These are phyloP conservation scores for Rutpela maculata DNA, from an alignment of 2,888 invertebrate genomes.

Conservation along the genomic window DNA sequence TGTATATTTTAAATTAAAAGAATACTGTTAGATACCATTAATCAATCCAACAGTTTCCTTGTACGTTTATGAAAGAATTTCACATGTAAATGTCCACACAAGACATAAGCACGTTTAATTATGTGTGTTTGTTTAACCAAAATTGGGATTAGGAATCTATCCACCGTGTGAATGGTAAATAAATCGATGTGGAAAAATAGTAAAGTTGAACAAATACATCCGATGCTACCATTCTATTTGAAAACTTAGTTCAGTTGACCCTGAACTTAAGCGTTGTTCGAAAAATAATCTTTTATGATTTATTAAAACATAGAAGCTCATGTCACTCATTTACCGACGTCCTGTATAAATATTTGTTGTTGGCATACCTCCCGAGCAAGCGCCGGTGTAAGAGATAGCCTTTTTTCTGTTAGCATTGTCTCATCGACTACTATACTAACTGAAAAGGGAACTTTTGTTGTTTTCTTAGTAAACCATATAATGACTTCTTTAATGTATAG, in stretches of 20 bases:
- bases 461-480: slow-evolving; percentile 34
- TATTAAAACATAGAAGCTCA: slow-evolving; percentile 29
- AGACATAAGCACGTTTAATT: slow-evolving; percentile 41
- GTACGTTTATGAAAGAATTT: slow-evolving; percentile 36
- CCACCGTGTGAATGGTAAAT: slow-evolving; percentile 57
- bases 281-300: slow-evolving; percentile 36
- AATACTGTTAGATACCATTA: slow-evolving; percentile 25
- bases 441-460: slow-evolving; percentile 22
- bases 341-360: slow-evolving; percentile 42
- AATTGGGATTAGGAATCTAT: slow-evolving; percentile 52
- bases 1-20: slow-evolving; percentile 9
- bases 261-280: slow-evolving; percentile 28
- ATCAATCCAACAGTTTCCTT: slow-evolving; percentile 20
- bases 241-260: slow-evolving; percentile 25
- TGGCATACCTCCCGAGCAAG: slow-evolving; percentile 21
- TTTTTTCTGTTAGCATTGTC: slow-evolving; percentile 38
- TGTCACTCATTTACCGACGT: slow-evolving; percentile 37
- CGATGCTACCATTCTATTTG: slow-evolving; percentile 28
- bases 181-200: slow-evolving; percentile 48
- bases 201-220: slow-evolving; percentile 42
- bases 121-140: slow-evolving; percentile 51
- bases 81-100: slow-evolving; percentile 44
- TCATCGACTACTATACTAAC: slow-evolving; percentile 28
- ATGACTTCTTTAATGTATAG: slow-evolving; percentile 30
- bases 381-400: slow-evolving; percentile 42